phyloP scores from a whole-genome alignment of 2,888 invertebrate species.

The Boloria euphrosyne region DNA sequence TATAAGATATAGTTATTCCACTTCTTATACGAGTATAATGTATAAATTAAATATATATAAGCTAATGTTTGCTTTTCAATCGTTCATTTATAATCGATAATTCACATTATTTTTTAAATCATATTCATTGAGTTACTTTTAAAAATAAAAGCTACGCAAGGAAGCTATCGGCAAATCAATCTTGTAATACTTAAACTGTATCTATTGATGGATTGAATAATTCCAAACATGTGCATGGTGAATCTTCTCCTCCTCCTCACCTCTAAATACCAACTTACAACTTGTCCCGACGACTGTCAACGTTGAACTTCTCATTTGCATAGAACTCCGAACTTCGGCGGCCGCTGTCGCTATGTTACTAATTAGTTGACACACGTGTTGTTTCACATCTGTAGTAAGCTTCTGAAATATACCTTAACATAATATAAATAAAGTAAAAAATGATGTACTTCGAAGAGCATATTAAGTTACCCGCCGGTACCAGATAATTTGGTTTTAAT shows the following conservation, averaged over 20 bases:
- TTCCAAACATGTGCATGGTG: background rate
- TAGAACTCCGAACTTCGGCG: slow-evolving; percentile 6
- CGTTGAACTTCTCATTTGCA: background rate
- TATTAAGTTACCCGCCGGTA: background rate
- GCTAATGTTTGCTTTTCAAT: too few relatives aligned
- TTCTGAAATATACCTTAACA: background rate
- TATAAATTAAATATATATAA: too few relatives aligned
- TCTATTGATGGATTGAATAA: background rate
- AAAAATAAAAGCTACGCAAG: too few relatives aligned
- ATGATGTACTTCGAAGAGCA: background rate
- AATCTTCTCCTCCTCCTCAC: slow-evolving; percentile 4
- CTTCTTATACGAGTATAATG: too few relatives aligned
- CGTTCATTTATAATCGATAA: too few relatives aligned
- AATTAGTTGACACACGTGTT: slow-evolving; percentile 27
- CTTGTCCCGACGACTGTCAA: background rate
- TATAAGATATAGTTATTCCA: too few relatives aligned
- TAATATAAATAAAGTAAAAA: background rate
- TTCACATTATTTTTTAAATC: too few relatives aligned
- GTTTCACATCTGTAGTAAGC: background rate
- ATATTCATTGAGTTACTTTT: too few relatives aligned
- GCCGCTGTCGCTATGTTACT: slow-evolving; percentile 5
- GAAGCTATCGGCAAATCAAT: too few relatives aligned
- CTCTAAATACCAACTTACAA: background rate
- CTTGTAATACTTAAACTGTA: too few relatives aligned
- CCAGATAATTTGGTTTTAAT: slow-evolving; percentile 3